Percentiles rank a stretch among this genome's conserved stretches.
These are phyloP conservation scores for Pachycephala philippinensis DNA, from an alignment of 2,113 vertebrate genomes.

Conservation along the genomic window DNA sequence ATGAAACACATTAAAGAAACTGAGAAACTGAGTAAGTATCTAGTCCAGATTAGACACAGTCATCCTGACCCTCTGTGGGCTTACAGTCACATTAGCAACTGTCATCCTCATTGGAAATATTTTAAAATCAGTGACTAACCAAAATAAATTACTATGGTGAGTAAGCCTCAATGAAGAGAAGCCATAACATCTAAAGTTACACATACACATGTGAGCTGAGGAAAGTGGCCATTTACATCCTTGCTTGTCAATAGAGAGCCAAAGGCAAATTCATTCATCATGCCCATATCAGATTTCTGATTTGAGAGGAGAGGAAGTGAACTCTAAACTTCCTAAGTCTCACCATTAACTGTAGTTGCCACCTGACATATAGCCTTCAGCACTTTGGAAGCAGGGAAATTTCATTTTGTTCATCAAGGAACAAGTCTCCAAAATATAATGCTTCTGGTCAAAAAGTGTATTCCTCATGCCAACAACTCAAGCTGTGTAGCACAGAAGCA, in stretches of 20 bases:
- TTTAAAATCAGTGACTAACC: neutral
- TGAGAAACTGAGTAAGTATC: neutral
- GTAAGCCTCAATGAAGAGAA: neutral
- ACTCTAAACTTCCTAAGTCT: neutral
- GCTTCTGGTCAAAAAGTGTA: neutral
- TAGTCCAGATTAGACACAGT: neutral
- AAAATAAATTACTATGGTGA: neutral
- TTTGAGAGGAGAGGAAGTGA: neutral
- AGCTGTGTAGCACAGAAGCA: neutral
- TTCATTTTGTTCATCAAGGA: neutral
- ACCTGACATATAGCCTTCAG: neutral
- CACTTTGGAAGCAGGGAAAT: neutral
- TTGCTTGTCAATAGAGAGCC: neutral
- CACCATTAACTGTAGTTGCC: neutral
- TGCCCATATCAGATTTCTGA: neutral
- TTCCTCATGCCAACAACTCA: neutral
- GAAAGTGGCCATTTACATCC: neutral
- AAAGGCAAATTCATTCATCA: neutral
- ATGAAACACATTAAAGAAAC: neutral
- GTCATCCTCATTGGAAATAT: neutral
- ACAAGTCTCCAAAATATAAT: neutral
- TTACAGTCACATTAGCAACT: neutral
- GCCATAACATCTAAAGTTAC: neutral
- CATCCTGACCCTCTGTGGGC: neutral
- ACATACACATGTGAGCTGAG: accelerated